Percentiles rank a stretch among this genome's conserved stretches.
phyloP scores from a whole-genome alignment of 1,140 invertebrate genomes.

The Danaus plexippus region DNA sequence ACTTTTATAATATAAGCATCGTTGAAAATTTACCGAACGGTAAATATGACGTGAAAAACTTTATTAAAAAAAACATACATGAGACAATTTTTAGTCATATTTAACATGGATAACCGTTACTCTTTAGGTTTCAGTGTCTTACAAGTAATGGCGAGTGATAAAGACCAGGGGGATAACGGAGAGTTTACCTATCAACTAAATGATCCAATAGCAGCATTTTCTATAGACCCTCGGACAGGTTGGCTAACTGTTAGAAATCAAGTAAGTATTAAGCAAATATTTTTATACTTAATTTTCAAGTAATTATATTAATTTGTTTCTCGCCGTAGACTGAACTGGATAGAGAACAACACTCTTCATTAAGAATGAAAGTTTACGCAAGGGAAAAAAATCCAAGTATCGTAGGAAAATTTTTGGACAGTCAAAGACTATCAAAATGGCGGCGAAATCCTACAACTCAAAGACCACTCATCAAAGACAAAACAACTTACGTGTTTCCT shows the following conservation, averaged over 20 bases:
- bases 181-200: constrained; percentile 86
- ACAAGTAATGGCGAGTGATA: constrained; percentile 84
- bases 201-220: constrained; percentile 83
- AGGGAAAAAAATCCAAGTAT: constrained; percentile 81
- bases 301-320: constrained; percentile 8
- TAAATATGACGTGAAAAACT: constrained; percentile 30
- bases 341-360: constrained; percentile 78
- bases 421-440: constrained; percentile 54
- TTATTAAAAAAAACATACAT: too few relatives aligned
- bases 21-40: constrained; percentile 92
- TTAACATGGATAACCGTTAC: constrained; percentile 11
- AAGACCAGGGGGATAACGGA: constrained; percentile 87
- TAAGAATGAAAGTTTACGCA: constrained; percentile 82
- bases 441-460: constrained; percentile 34
- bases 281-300: too few relatives aligned
- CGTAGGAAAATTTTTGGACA: constrained; percentile 58
- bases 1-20: constrained; percentile 92
- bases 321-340: constrained; percentile 79
- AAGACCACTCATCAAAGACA: constrained; percentile 38
- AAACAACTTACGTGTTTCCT: constrained; percentile 67
- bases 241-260: constrained; percentile 88
- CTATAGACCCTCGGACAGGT: constrained; percentile 82
- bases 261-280: constrained; percentile 25
- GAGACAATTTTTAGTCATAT: too few relatives aligned
- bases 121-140: constrained; percentile 80